These are phyloP conservation scores for Macroglossus sobrinus DNA, from an alignment of 2,113 vertebrate genomes.

Conservation along the genomic window DNA sequence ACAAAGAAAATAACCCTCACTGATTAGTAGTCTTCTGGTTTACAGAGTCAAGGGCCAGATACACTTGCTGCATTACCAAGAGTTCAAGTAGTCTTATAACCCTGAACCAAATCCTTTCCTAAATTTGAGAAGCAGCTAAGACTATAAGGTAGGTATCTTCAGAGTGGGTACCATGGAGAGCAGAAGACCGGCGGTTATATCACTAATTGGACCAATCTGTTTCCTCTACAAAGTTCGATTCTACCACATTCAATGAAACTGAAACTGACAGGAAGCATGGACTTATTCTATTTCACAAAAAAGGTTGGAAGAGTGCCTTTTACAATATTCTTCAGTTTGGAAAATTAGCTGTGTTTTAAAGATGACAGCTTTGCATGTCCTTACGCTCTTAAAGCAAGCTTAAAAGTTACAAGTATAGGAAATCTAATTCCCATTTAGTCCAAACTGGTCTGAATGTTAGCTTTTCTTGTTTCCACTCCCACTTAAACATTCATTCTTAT, in stretches of 20 bases:
- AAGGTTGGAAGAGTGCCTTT: slow-evolving; percentile 14
- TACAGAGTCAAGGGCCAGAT: not conserved
- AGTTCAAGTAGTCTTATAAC: not conserved
- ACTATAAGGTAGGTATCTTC: not conserved
- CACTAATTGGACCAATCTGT: not conserved
- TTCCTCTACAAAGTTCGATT: not conserved
- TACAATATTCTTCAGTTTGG: not conserved
- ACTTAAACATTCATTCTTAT: slow-evolving; percentile 13
- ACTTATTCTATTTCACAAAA: not conserved
- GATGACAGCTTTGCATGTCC: not conserved
- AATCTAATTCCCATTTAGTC: not conserved
- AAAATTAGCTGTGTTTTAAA: slow-evolving; percentile 46
- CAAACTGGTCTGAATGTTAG: not conserved
- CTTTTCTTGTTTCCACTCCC: not conserved
- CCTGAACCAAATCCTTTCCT: not conserved
- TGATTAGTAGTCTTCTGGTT: not conserved
- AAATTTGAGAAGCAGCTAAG: not conserved
- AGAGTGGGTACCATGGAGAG: not conserved
- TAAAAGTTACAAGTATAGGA: slow-evolving; percentile 8
- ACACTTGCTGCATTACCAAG: not conserved
- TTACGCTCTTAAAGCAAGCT: slow-evolving; percentile 11
- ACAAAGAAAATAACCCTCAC: not conserved
- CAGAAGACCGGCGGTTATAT: not conserved
- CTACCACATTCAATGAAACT: not conserved
- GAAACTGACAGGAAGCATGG: not conserved